A percentile compares a stretch with the other conserved stretches of the same genome.
These are phyloP conservation scores for Drosophila ficusphila DNA, from an alignment of 1,140 invertebrate genomes.

Conservation along the genomic window DNA sequence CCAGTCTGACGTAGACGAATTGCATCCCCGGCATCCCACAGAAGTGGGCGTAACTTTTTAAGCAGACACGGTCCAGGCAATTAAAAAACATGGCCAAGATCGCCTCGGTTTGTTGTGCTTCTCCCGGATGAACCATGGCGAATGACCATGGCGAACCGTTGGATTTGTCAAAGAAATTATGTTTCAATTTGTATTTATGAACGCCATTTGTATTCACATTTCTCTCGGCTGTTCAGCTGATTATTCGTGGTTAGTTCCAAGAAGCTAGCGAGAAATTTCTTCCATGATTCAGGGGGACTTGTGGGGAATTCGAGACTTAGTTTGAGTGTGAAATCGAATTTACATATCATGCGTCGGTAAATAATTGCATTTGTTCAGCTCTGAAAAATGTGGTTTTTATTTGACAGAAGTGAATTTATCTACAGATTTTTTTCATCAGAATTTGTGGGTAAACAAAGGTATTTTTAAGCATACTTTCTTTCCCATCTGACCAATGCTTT, in stretches of 20 bases:
- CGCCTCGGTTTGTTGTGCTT: slow-evolving; percentile 7
- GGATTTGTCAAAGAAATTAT: slow-evolving; percentile 51
- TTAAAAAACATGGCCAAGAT: slow-evolving; percentile 44
- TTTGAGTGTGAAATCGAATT: slow-evolving; percentile 7
- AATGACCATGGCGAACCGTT: slow-evolving; percentile 14
- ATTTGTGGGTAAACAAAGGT: neutral
- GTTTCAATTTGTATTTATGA: slow-evolving; percentile 41
- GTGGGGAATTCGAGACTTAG: slow-evolving; percentile 19
- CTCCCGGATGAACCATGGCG: neutral
- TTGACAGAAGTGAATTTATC: neutral
- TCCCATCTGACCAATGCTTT: slow-evolving; percentile 1
- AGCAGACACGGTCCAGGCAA: slow-evolving; percentile 45
- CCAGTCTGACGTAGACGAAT: slow-evolving; percentile 71
- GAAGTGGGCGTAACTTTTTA: slow-evolving; percentile 47
- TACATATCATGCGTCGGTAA: slow-evolving; percentile 3
- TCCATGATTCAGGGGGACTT: slow-evolving; percentile 12
- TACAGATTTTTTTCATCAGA: slow-evolving; percentile 19
- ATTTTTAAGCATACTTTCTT: neutral
- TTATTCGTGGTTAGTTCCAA: slow-evolving; percentile 22
- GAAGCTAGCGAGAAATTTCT: slow-evolving; percentile 18
- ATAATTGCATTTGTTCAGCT: slow-evolving; percentile 14
- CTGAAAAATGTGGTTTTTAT: neutral
- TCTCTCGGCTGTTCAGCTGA: neutral
- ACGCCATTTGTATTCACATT: slow-evolving; percentile 33
- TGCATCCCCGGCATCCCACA: slow-evolving; percentile 41